Conservation (phyloP, 2,113 vertebrate species). For the Pao palembangensis region DNA sequence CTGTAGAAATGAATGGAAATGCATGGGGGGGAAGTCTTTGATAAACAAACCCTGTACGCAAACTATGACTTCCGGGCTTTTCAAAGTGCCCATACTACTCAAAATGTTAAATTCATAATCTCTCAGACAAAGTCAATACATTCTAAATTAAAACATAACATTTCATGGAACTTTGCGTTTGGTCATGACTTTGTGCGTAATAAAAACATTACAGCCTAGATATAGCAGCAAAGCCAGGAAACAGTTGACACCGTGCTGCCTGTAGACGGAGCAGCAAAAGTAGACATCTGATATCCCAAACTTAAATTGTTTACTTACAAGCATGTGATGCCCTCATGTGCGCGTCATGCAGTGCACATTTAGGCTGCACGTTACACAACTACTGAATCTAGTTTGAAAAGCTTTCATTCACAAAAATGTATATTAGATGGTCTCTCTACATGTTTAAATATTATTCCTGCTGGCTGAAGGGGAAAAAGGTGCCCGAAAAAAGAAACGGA, state of each 20-base stretch:
- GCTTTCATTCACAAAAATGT: background rate
- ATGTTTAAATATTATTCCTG: background rate
- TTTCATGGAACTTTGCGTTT: too few species aligned
- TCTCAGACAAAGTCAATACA: too few species aligned
- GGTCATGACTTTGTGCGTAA: too few species aligned
- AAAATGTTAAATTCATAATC: too few species aligned
- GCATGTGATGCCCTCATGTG: constrained; percentile 45
- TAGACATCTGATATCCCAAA: constrained; percentile 58
- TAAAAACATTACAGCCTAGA: background rate
- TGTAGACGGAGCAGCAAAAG: constrained; percentile 22
- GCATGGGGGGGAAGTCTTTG: too few species aligned
- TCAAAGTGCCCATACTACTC: too few species aligned
- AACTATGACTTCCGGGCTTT: too few species aligned
- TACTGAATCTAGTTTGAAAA: constrained; percentile 1
- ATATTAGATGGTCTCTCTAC: background rate
- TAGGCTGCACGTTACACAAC: constrained; percentile 8
- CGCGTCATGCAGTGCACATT: constrained; percentile 15
- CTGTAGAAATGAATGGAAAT: too few species aligned
- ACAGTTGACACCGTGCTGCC: background rate
- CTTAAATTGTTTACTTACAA: constrained; percentile 43
- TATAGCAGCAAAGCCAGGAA: constrained; percentile 2
- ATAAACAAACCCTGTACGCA: too few species aligned
- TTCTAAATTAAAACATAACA: too few species aligned
- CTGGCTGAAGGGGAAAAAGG: background rate
- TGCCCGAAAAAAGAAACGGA: background rate